Conservation (phyloP, 2,797 vertebrate species). For the Hafferia zeledoni region DNA sequence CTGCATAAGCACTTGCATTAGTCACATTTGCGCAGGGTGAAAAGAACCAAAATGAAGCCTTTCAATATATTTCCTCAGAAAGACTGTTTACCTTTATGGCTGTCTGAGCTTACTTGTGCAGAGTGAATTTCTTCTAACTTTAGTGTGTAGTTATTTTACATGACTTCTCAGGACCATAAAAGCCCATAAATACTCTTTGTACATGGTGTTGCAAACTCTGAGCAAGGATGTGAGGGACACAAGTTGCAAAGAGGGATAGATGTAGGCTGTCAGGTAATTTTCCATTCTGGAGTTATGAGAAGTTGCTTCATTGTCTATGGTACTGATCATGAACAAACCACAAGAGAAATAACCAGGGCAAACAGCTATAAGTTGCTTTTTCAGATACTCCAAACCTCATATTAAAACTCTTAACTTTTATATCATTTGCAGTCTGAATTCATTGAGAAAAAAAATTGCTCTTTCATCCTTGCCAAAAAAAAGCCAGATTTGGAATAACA, state of each 20-base stretch:
- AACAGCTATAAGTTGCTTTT: background rate
- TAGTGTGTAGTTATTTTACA: background rate
- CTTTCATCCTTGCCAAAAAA: background rate
- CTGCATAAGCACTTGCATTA: background rate
- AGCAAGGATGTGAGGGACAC: background rate
- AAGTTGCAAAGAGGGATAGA: background rate
- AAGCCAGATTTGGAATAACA: background rate
- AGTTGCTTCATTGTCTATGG: background rate
- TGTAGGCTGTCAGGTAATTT: background rate
- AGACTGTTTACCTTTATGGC: background rate
- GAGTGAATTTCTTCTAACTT: background rate
- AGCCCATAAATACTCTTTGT: background rate
- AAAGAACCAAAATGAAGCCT: background rate
- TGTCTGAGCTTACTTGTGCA: accelerated
- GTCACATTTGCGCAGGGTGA: accelerated
- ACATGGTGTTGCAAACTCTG: background rate
- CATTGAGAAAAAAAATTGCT: background rate
- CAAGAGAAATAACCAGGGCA: background rate
- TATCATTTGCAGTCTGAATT: background rate
- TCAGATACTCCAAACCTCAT: background rate
- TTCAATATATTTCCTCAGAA: background rate
- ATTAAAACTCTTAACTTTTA: background rate
- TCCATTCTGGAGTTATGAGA: background rate
- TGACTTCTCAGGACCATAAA: background rate
- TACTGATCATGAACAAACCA: background rate